Conservation (phyloP, 2,888 invertebrate species). For the Osedax fenrisi region DNA sequence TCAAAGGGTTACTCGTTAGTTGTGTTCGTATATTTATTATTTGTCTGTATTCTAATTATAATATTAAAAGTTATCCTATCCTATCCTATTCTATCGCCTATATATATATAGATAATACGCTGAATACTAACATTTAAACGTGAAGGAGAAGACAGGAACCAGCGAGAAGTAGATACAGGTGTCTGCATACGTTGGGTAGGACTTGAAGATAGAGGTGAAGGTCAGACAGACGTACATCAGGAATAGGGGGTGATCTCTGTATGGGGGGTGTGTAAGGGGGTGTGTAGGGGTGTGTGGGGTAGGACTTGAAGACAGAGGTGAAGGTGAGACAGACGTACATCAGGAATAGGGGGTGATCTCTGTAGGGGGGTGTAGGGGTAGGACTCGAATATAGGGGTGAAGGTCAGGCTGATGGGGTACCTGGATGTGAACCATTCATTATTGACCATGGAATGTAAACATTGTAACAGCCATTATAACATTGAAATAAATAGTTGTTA, state of each 20-base stretch:
- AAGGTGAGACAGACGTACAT: constrained; percentile 55
- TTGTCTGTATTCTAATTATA: too few species aligned
- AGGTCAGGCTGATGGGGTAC: neutral
- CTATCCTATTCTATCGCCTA: too few species aligned
- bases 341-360: constrained; percentile 50
- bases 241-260: constrained; percentile 50
- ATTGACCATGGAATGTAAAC: too few species aligned
- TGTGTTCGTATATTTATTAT: neutral
- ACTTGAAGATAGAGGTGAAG: constrained; percentile 79
- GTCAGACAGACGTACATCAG: constrained; percentile 52
- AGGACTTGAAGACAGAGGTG: constrained; percentile 83
- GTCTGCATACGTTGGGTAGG: constrained; percentile 90
- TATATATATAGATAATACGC: too few species aligned
- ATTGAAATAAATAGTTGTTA: too few species aligned
- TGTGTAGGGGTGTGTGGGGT: constrained; percentile 90
- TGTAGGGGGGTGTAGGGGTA: neutral
- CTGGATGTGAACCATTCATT: too few species aligned
- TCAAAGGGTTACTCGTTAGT: neutral
- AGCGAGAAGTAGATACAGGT: constrained; percentile 79
- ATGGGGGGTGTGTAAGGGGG: constrained; percentile 30
- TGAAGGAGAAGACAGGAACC: constrained; percentile 77
- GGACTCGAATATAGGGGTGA: neutral
- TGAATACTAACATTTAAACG: constrained; percentile 72
- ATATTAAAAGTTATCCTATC: too few species aligned
- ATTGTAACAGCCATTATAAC: too few species aligned